A percentile compares a stretch with the other conserved stretches of the same genome.
phyloP scores from a whole-genome alignment of 2,888 invertebrate species.

The Agrotis exclamationis region DNA sequence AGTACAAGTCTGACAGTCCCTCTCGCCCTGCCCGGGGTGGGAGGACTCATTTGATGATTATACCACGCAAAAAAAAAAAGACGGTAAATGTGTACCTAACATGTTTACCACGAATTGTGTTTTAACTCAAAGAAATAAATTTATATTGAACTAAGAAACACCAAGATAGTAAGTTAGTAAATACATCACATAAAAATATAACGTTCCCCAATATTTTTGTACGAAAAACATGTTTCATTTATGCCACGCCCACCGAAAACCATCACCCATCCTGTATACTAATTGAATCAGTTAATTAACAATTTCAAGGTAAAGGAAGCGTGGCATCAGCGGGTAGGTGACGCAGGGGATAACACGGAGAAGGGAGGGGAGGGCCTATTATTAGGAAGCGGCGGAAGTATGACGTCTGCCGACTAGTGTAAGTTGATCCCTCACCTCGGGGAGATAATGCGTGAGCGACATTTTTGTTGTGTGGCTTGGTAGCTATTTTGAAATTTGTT shows the following conservation, averaged over 20 bases:
- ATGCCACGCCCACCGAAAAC: conserved; percentile 34
- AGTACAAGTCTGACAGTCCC: no score
- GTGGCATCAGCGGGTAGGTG: conserved; percentile 70
- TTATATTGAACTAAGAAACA: no score
- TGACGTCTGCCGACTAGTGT: conserved; percentile 69
- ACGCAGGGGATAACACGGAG: conserved; percentile 10
- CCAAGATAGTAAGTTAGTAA: no score
- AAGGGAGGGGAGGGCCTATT: conserved; percentile 69
- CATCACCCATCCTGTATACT: conserved; percentile 61
- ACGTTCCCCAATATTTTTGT: neutral
- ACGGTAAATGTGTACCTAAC: no score
- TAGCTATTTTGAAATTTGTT: neutral
- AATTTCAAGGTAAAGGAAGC: conserved; percentile 84
- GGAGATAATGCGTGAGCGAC: conserved; percentile 21
- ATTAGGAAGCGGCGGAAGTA: conserved; percentile 74
- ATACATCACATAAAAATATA: no score
- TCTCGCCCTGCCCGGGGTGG: no score
- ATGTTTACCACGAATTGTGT: no score
- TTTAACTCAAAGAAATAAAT: no score
- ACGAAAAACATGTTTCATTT: neutral
- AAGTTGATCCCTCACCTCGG: conserved; percentile 64
- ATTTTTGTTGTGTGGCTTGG: conserved; percentile 24
- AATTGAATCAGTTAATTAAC: conserved; percentile 80
- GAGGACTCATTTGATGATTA: no score
- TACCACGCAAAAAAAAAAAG: no score